A percentile compares a stretch with the other conserved stretches of the same genome.
Evolutionary conservation across 2,888 invertebrate genomes (phyloP).

Genomic region (Meiosimyza decipiens): DNA sequence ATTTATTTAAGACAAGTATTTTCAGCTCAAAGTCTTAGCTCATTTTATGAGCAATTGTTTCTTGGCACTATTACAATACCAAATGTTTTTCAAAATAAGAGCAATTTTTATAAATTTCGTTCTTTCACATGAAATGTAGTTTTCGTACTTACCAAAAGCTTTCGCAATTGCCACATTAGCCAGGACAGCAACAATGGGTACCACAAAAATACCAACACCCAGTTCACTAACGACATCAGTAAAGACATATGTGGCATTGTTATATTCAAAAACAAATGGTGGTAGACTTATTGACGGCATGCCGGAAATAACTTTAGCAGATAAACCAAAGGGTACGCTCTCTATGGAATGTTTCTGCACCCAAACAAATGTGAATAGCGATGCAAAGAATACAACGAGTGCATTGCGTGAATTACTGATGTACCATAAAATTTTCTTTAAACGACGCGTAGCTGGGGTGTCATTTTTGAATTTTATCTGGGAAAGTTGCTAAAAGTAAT

Average conservation of each 20-base stretch:
- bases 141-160: constrained; percentile 78
- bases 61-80: background rate
- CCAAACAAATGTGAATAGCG: constrained; percentile 71
- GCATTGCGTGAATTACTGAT: constrained; percentile 84
- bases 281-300: constrained; percentile 77
- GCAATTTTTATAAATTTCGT: background rate
- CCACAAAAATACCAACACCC: constrained; percentile 80
- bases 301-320: constrained; percentile 75
- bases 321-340: constrained; percentile 74
- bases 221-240: constrained; percentile 77
- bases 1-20: no score
- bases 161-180: constrained; percentile 96
- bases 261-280: constrained; percentile 72
- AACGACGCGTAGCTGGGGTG: constrained; percentile 46
- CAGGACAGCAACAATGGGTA: constrained; percentile 84
- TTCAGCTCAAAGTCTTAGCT: no score
- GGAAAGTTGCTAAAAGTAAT: constrained; percentile 50
- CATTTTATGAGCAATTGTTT: background rate
- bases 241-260: constrained; percentile 72
- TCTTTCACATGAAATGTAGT: no score
- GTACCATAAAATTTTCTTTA: constrained; percentile 76
- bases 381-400: constrained; percentile 75
- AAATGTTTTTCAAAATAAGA: background rate
- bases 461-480: constrained; percentile 54
- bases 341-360: constrained; percentile 58